Percentiles rank a stretch among this genome's conserved stretches.
phyloP scores from a whole-genome alignment of 2,888 invertebrate species.

The Drosophila mettleri region DNA sequence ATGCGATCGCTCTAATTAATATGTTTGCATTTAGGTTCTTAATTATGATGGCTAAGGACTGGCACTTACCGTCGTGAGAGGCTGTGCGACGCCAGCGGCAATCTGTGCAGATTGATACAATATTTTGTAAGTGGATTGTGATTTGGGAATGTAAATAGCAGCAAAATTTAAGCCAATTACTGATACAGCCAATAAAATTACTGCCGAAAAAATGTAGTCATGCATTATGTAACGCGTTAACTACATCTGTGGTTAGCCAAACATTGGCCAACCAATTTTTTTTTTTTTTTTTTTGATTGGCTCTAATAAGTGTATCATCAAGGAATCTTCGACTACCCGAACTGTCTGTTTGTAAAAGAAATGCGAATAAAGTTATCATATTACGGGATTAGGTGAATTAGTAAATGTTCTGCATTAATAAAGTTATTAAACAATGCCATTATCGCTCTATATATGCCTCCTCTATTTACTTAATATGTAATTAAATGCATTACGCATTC shows the following conservation, averaged over 20 bases:
- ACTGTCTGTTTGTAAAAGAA: conserved; percentile 2
- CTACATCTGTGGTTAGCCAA: conserved; percentile 4
- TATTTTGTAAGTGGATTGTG: neutral
- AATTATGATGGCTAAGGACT: neutral
- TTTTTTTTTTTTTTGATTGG: conserved; percentile 5
- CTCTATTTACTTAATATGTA: neutral
- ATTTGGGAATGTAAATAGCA: conserved; percentile 12
- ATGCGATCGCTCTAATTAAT: conserved; percentile 59
- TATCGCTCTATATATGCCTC: neutral
- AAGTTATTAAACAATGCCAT: neutral
- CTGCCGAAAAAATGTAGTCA: neutral
- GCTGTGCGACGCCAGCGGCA: conserved; percentile 3
- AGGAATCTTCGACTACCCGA: conserved; percentile 10
- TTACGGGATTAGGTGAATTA: neutral
- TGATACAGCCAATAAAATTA: conserved; percentile 17
- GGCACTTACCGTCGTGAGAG: conserved; percentile 48
- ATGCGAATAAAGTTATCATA: neutral
- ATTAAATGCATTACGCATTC: neutral
- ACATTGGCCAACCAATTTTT: conserved; percentile 6
- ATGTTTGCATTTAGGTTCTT: neutral
- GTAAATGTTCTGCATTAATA: neutral
- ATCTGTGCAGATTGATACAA: neutral
- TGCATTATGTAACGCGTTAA: conserved; percentile 17
- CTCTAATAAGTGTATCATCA: conserved; percentile 10
- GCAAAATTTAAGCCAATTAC: conserved; percentile 12